Evolutionary conservation across 1,140 invertebrate genomes (phyloP).

Genomic region (Colletes gigas): DNA sequence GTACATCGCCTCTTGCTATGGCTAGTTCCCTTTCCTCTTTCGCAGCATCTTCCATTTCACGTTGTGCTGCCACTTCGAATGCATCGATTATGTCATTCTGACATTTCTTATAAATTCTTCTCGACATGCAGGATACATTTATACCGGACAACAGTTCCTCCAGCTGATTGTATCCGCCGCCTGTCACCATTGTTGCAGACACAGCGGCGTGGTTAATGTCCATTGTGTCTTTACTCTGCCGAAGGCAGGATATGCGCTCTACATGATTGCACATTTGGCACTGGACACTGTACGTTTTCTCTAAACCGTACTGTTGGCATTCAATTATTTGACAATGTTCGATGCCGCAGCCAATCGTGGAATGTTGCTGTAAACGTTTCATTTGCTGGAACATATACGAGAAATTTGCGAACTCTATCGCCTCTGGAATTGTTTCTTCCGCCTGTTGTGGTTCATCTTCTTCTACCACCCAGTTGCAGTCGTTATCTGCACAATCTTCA

Average conservation of each 20-base stretch:
- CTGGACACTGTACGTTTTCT: not conserved
- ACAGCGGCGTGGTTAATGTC: not conserved
- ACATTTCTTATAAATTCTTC: not conserved
- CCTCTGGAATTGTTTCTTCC: not conserved
- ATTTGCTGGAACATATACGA: not conserved
- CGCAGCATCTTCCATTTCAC: not conserved
- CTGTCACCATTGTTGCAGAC: not conserved
- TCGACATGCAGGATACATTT: not conserved
- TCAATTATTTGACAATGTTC: not conserved
- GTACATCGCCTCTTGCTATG: not conserved
- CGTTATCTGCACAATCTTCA: no score
- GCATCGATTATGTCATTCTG: not conserved
- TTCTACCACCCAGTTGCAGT: not conserved
- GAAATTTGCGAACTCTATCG: not conserved
- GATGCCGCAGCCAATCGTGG: not conserved
- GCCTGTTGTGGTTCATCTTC: not conserved
- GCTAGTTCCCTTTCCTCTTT: not conserved
- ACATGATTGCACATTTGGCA: not conserved
- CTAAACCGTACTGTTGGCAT: not conserved
- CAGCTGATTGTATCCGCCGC: not conserved
- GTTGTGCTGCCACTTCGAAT: not conserved
- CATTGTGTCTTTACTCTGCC: not conserved
- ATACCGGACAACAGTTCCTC: not conserved
- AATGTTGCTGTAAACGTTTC: not conserved
- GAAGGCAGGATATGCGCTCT: not conserved